Percentiles rank a stretch among this genome's conserved stretches.
These are phyloP conservation scores for Thecocarcelia acutangulata DNA, from an alignment of 2,888 invertebrate species.

Conservation along the genomic window DNA sequence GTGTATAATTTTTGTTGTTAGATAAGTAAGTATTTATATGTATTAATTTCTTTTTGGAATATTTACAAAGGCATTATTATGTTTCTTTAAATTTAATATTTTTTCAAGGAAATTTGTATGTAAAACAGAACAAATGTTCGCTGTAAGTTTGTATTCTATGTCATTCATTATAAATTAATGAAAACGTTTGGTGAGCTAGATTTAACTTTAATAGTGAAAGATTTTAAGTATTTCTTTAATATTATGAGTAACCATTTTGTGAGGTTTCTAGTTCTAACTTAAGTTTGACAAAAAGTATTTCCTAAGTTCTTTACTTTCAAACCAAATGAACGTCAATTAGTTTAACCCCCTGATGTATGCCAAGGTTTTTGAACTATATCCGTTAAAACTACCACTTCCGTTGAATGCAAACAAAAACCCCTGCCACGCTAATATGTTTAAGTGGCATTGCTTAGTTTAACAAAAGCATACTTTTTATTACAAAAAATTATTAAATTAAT, in stretches of 20 bases:
- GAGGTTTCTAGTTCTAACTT: too few species aligned
- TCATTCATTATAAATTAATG: neutral
- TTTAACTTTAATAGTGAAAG: too few species aligned
- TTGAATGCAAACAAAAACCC: too few species aligned
- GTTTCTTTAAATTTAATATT: too few species aligned
- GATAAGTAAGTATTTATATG: neutral
- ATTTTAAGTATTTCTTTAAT: too few species aligned
- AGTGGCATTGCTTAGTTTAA: too few species aligned
- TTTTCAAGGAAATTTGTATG: neutral
- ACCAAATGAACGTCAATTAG: neutral
- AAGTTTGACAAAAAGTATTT: too few species aligned
- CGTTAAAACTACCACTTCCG: neutral
- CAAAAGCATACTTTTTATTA: neutral
- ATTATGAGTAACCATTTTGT: too few species aligned
- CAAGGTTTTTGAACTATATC: neutral
- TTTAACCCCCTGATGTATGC: neutral
- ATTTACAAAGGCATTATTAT: neutral
- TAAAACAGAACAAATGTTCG: neutral
- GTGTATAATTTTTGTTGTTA: neutral
- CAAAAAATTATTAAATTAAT: neutral
- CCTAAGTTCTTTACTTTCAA: too few species aligned
- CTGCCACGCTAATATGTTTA: too few species aligned
- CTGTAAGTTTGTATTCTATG: neutral
- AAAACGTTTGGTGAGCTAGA: too few species aligned
- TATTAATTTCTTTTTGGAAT: neutral